phyloP scores from a whole-genome alignment of 1,140 invertebrate genomes.

The Euglossa dilemma region DNA sequence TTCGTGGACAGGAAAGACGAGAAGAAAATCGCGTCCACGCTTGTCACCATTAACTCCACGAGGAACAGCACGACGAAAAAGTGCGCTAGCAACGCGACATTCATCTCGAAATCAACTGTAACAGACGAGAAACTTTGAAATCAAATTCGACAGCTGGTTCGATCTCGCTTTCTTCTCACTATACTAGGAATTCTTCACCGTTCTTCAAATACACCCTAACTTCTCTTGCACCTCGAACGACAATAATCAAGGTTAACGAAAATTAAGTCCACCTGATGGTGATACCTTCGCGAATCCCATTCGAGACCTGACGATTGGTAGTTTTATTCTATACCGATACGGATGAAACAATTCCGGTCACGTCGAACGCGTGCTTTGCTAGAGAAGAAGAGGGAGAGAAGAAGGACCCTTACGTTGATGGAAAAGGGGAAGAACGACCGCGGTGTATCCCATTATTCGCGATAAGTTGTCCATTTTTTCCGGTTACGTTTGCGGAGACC shows the following conservation, averaged over 20 bases:
- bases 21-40: not conserved
- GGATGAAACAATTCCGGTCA: not conserved
- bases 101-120: constrained; percentile 34
- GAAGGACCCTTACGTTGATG: constrained; percentile 3
- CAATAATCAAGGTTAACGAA: too few relatives aligned
- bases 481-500: not conserved
- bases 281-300: not conserved
- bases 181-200: too few relatives aligned
- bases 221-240: not conserved
- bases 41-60: not conserved
- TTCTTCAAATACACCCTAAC: not conserved
- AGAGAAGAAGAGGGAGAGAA: not conserved
- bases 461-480: constrained; percentile 25
- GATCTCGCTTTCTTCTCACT: not conserved
- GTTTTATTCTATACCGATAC: too few relatives aligned
- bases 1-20: not conserved
- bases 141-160: not conserved
- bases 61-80: not conserved
- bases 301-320: not conserved
- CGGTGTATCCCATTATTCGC: not conserved
- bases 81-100: not conserved
- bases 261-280: not conserved
- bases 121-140: not conserved
- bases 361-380: not conserved
- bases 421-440: not conserved